Conservation (phyloP, 2,888 invertebrate species). For the Lordiphosa andalusiaca region DNA sequence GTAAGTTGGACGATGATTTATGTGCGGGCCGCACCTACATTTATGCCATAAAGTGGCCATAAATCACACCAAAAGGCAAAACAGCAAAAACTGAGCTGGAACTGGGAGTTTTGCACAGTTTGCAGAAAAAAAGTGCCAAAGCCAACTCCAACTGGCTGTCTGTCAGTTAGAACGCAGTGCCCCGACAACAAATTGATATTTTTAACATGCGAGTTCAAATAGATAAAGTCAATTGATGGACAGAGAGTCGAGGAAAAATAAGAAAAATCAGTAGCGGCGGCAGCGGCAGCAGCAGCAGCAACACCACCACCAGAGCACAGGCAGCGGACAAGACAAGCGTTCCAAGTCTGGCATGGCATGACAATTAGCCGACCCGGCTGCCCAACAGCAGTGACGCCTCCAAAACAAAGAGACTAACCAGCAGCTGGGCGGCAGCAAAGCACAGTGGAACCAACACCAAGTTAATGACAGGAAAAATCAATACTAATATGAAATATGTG, state of each 20-base stretch:
- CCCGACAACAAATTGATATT: slow-evolving; percentile 71
- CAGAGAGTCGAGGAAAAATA: slow-evolving; percentile 52
- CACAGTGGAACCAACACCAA: slow-evolving; percentile 16
- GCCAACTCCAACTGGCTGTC: slow-evolving; percentile 20
- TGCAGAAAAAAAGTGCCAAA: slow-evolving; percentile 9
- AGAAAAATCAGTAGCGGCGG: slow-evolving; percentile 66
- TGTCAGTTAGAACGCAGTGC: slow-evolving; percentile 31
- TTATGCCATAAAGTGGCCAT: slow-evolving; percentile 68
- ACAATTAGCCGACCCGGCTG: slow-evolving; percentile 63
- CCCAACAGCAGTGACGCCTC: slow-evolving; percentile 58
- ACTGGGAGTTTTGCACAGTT: slow-evolving; percentile 10
- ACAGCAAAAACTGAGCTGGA: slow-evolving; percentile 46
- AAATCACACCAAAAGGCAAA: slow-evolving; percentile 68
- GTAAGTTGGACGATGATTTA: slow-evolving; percentile 66
- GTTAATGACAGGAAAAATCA: too few relatives aligned
- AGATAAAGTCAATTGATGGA: slow-evolving; percentile 74
- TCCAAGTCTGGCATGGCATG: slow-evolving; percentile 66
- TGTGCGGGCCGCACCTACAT: slow-evolving; percentile 69
- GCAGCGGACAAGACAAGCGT: slow-evolving; percentile 32
- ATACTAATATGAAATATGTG: too few relatives aligned
- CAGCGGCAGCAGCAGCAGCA: slow-evolving; percentile 45
- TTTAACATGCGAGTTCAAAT: slow-evolving; percentile 72
- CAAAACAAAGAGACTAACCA: slow-evolving; percentile 54
- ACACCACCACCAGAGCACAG: slow-evolving; percentile 37
- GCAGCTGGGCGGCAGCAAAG: not conserved